Evolutionary conservation across 2,797 vertebrate species (phyloP).

Genomic region (Fundulus diaphanus): DNA sequence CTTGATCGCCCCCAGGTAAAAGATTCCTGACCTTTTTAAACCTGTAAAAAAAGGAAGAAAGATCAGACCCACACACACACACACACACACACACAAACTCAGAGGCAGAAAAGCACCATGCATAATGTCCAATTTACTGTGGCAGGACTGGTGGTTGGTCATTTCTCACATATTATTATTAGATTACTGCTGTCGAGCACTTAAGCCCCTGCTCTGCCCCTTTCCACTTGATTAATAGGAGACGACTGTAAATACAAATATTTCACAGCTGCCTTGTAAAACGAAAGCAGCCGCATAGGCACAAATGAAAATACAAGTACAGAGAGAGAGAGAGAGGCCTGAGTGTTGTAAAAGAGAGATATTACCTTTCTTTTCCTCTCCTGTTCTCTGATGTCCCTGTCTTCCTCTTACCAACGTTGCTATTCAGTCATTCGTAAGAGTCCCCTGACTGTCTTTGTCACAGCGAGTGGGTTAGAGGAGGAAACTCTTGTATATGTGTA

Average conservation of each 20-base stretch:
- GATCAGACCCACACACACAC: constrained; percentile 24
- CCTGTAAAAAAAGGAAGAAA: constrained; percentile 33
- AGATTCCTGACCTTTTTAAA: constrained; percentile 77
- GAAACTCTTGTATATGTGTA: constrained; percentile 21
- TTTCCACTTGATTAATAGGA: constrained; percentile 86
- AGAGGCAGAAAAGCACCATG: constrained; percentile 87
- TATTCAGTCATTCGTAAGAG: constrained; percentile 61
- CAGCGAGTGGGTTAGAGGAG: constrained; percentile 50
- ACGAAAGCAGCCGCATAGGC: constrained; percentile 14
- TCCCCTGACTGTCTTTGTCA: constrained; percentile 67
- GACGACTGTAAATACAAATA: constrained; percentile 87
- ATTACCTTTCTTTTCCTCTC: constrained; percentile 46
- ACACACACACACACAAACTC: constrained; percentile 59
- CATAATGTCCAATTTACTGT: constrained; percentile 99
- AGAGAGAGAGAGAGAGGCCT: constrained; percentile 29
- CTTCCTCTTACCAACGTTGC: constrained; percentile 2
- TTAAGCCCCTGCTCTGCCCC: constrained; percentile 80
- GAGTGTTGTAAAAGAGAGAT: constrained; percentile 51
- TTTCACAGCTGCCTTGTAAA: constrained; percentile 84
- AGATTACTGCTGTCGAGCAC: constrained; percentile 88
- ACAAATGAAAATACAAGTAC: constrained; percentile 39
- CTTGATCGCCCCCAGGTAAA: constrained; percentile 63
- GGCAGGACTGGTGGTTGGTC: constrained; percentile 86
- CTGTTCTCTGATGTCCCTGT: constrained; percentile 26
- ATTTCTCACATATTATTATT: constrained; percentile 97